These are phyloP conservation scores for Microcebus ravelobensis DNA, from an alignment of 2,113 vertebrate species.

Conservation along the genomic window DNA sequence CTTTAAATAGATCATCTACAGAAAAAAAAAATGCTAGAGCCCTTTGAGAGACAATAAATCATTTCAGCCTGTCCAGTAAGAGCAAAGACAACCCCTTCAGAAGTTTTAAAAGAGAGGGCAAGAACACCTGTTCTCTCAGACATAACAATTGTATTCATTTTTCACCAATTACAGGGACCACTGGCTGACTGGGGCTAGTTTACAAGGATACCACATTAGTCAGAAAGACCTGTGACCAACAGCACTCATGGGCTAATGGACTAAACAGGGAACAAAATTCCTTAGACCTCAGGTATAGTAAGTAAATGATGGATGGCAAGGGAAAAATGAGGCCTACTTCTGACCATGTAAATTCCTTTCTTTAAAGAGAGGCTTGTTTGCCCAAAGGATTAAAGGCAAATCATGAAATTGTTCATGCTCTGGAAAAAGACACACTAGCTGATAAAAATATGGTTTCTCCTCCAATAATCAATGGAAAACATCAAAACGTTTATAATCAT, in stretches of 20 bases:
- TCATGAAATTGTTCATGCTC: neutral
- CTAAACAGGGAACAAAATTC: conserved; percentile 21
- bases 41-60: conserved; percentile 8
- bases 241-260: neutral
- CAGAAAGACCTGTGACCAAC: conserved; percentile 16
- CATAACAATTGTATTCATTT: neutral
- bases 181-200: neutral
- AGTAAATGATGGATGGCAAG: conserved; percentile 43
- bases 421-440: neutral
- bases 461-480: neutral
- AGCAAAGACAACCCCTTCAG: neutral
- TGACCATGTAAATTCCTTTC: conserved; percentile 50
- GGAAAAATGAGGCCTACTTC: neutral
- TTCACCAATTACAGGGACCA: neutral
- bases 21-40: neutral
- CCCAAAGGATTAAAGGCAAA: conserved; percentile 34
- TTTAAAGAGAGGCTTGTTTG: conserved; percentile 42
- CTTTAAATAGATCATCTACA: conserved; percentile 8
- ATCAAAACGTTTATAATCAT: conserved; percentile 10
- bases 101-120: neutral
- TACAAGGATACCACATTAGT: neutral
- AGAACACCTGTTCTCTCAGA: neutral
- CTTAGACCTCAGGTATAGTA: neutral
- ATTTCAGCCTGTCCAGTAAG: neutral
- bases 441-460: conserved; percentile 28